Base-by-base conservation (phyloP, 64 coral and sea anemone genomes). In the Cladopsammia gracilis region DNA sequence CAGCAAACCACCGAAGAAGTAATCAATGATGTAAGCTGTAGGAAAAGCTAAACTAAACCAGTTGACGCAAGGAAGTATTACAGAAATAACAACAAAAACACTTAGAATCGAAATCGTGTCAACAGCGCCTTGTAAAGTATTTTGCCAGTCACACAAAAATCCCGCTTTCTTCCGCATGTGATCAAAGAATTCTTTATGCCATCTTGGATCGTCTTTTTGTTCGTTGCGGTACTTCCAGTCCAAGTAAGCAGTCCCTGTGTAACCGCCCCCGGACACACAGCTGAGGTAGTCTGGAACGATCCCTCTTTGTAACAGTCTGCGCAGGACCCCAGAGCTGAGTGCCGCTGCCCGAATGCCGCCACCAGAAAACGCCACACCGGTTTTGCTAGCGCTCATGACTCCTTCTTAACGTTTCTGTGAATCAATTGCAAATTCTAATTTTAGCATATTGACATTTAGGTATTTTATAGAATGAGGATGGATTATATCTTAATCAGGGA, bases 161-260 rank as follows among this genome's bases (percentile, higher is more conserved):
- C 83, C 91, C n/a, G 69, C 56, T 60, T 62, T 74, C 26, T 75
- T 93, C 10, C 91, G 73, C 78, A 85, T 85, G 62, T 87, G 71
- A 10, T 86, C 82, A 66, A 93, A 93, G 86, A 93, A 93, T 50
- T 77, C 59, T 19, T 87, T 78, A 54, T 93, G 91, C 91, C 91
- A 93, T 69, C 51, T 68, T 19, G 91, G 83, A 61, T 93, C 16
- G 48, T 87, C 91, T 10, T 46, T 69, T 15, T 78, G 91, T 34
- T 66, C 73, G 66, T 93, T 64, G 60, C 91, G 84, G 26, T 86
- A 93, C 48, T 93, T 93, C 91, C 91, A 93, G 62, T 93, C 91
- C 26, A 93, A 25, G 60, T 93, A 93, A 45, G 91, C 62, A 20
- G 83, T 78, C 53, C 82, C 91, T 69, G 49, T 86, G 4, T 86